Percentiles rank a stretch among this genome's conserved stretches.
These are phyloP conservation scores for Ophion obscuratus DNA, from an alignment of 2,888 invertebrate species.

Conservation along the genomic window DNA sequence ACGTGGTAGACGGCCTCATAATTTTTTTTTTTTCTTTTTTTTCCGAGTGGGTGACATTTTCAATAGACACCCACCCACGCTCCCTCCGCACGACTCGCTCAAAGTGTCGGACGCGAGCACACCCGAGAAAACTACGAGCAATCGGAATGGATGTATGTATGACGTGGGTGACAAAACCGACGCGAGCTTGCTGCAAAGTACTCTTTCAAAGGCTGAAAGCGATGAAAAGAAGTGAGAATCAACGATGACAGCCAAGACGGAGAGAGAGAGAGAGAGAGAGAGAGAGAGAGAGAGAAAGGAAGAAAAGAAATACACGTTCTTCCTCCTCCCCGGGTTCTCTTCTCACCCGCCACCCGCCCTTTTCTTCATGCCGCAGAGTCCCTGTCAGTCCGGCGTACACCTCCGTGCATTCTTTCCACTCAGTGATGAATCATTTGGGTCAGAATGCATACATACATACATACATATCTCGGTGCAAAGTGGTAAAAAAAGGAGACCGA, in stretches of 20 bases:
- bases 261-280: slow-evolving; percentile 9
- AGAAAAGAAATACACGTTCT: slow-evolving; percentile 34
- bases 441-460: slow-evolving; percentile 9
- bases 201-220: slow-evolving; percentile 41
- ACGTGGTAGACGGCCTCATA: slow-evolving; percentile 19
- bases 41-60: slow-evolving; percentile 33
- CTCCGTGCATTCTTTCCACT: slow-evolving; percentile 51
- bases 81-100: neutral
- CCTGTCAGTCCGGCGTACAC: slow-evolving; percentile 42
- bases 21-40: slow-evolving; percentile 13
- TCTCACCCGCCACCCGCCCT: slow-evolving; percentile 4
- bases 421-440: slow-evolving; percentile 59
- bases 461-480: neutral
- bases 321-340: slow-evolving; percentile 11
- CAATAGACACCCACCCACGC: slow-evolving; percentile 23
- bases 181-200: slow-evolving; percentile 21
- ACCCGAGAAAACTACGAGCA: slow-evolving; percentile 8
- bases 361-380: slow-evolving; percentile 35
- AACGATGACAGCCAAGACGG: slow-evolving; percentile 27
- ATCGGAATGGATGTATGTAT: slow-evolving; percentile 1
- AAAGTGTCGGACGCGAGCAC: neutral
- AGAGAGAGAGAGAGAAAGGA: slow-evolving; percentile 17
- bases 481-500: neutral
- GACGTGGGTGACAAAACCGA: slow-evolving; percentile 46
- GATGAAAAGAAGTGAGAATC: slow-evolving; percentile 45